Conservation (phyloP, 2,797 vertebrate genomes). For the Pangasius djambal region DNA sequence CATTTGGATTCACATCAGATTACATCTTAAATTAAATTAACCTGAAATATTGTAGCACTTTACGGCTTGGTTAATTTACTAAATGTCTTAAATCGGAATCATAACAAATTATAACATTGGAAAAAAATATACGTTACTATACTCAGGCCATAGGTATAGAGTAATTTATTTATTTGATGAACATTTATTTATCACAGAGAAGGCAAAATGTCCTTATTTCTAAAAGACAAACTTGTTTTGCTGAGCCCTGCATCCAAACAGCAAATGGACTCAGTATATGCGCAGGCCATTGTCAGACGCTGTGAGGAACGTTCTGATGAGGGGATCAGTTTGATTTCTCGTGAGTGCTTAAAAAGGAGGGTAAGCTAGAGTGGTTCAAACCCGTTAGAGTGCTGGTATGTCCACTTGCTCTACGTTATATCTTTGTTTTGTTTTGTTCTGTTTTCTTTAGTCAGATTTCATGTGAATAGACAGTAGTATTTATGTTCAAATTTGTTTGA, state of each 20-base stretch:
- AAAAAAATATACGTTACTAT: background rate
- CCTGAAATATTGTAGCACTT: slow-evolving; percentile 62
- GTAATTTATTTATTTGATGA: slow-evolving; percentile 18
- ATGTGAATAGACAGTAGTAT: slow-evolving; percentile 48
- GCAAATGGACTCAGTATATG: background rate
- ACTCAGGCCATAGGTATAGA: slow-evolving; percentile 6
- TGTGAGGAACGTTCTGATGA: slow-evolving; percentile 9
- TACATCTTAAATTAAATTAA: background rate
- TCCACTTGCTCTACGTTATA: slow-evolving; percentile 40
- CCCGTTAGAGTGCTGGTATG: background rate
- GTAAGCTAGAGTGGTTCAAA: background rate
- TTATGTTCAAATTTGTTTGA: slow-evolving; percentile 70
- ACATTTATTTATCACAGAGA: slow-evolving; percentile 9
- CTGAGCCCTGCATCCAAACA: background rate
- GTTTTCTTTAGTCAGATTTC: slow-evolving; percentile 64
- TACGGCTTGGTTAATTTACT: slow-evolving; percentile 57
- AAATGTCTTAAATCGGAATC: slow-evolving; percentile 5
- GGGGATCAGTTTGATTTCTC: background rate
- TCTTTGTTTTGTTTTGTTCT: slow-evolving; percentile 17
- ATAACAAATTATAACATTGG: background rate
- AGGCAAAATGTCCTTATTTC: slow-evolving; percentile 3
- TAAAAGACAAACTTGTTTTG: background rate
- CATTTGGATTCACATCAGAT: background rate
- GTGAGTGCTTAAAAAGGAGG: background rate
- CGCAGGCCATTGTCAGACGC: background rate